These are phyloP conservation scores for Aspiorhynchus laticeps DNA, from an alignment of 2,113 vertebrate species.

Conservation along the genomic window DNA sequence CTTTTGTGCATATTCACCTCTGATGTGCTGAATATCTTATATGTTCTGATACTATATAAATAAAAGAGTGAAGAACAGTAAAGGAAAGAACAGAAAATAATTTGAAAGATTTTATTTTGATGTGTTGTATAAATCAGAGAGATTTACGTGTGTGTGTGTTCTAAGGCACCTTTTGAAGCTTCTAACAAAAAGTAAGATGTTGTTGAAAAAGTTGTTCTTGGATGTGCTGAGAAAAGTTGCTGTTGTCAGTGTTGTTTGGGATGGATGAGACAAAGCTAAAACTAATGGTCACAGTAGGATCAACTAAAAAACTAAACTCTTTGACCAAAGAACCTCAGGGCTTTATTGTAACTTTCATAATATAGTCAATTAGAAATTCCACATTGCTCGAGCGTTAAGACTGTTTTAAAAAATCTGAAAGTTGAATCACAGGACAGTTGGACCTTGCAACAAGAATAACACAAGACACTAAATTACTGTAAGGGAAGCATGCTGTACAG, in stretches of 20 bases:
- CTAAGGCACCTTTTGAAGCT: not conserved
- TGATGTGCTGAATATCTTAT: conserved; percentile 2
- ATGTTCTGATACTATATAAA: not conserved
- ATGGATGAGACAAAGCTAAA: not conserved
- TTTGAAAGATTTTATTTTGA: not conserved
- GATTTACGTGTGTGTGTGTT: not conserved
- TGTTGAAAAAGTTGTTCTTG: conserved; percentile 7
- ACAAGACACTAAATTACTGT: not conserved
- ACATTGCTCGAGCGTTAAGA: not conserved
- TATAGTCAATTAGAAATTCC: not conserved
- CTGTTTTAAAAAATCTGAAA: not conserved
- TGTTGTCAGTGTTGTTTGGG: not conserved
- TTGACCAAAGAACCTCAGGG: not conserved
- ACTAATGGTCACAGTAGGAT: not conserved
- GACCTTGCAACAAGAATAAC: not conserved
- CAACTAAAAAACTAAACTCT: not conserved
- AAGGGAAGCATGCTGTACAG: not conserved
- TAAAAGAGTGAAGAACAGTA: not conserved
- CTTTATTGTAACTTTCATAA: not conserved
- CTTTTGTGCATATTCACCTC: conserved; percentile 33
- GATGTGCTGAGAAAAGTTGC: not conserved
- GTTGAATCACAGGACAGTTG: not conserved
- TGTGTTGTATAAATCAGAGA: not conserved
- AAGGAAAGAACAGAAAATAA: not conserved
- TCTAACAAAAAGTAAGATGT: not conserved